Conservation (phyloP, 1,140 invertebrate species). For the Eufriesea mexicana region DNA sequence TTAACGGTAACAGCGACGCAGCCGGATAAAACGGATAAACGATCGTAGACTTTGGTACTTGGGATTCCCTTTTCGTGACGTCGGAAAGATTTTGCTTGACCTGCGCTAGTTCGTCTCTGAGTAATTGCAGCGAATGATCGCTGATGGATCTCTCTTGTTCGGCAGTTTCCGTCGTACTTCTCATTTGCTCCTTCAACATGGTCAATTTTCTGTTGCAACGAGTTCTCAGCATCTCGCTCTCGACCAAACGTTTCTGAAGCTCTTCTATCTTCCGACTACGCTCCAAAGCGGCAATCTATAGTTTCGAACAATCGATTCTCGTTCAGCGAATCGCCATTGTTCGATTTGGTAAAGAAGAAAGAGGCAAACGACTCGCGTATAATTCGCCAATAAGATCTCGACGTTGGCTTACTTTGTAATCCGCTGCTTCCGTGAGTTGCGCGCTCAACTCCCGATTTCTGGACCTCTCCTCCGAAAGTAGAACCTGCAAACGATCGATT, state of each 20-base stretch:
- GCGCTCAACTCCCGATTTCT: conserved; percentile 89
- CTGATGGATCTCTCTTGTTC: conserved; percentile 88
- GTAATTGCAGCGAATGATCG: conserved; percentile 86
- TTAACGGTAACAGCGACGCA: too few species aligned
- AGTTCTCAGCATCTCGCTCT: conserved; percentile 87
- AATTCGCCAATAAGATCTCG: too few species aligned
- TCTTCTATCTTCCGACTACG: conserved; percentile 92
- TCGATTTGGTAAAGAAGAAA: not conserved
- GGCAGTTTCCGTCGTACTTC: conserved; percentile 85
- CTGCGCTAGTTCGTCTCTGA: conserved; percentile 88
- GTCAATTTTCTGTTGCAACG: conserved; percentile 88
- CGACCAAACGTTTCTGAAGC: conserved; percentile 88
- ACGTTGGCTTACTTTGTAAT: conserved; percentile 87
- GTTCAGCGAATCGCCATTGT: too few species aligned
- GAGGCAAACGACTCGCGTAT: not conserved
- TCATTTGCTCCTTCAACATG: conserved; percentile 87
- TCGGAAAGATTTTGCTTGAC: conserved; percentile 88
- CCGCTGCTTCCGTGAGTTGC: conserved; percentile 90
- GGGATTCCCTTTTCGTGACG: conserved; percentile 87
- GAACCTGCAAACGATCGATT: conserved; percentile 88
- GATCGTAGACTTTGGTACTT: too few species aligned
- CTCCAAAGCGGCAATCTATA: conserved; percentile 90
- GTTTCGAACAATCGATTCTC: not conserved
- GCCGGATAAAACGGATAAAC: too few species aligned
- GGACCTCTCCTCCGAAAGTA: conserved; percentile 87